Base-by-base conservation (phyloP, 1,140 invertebrate species). In the Bombus fervidus region DNA sequence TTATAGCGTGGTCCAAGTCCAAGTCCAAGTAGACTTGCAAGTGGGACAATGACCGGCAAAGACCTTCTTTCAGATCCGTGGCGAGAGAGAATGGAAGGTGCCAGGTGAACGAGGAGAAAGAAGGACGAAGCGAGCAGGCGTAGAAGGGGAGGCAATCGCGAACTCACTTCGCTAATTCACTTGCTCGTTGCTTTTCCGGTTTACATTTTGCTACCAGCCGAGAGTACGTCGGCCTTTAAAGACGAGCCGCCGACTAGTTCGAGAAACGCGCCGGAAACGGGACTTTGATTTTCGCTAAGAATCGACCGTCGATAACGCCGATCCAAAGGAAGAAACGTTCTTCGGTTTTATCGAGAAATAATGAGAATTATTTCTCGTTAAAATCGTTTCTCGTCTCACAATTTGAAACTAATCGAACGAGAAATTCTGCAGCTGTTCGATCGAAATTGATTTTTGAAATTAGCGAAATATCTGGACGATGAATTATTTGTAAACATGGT, bases 31-130 rank as follows among this genome's bases (percentile, higher is more conserved):
- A 86, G 87, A 92, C 83, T 90, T 86, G 89, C 93, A 95, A 94
- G 94, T 95, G 89, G 94, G 93, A 94, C 94, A 94, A 95, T 93
- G 94, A 95, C 94, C 94, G 94, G 91, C 87, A 92, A 93, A 94
- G 94, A 95, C 94, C 94, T 95, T 95, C 94, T 95, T 95, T 95
- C 93, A 89, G 90, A 88, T 92, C 90, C 90, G 90, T 90, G 88
- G 91, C 87, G 88, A 88, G 89, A 91, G 88, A 87, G 87, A 89
- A 88, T 79, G 86, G 89, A 92, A 91, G 90, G 85, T 88, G 86
- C 31, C 86, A 62, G 86, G 81, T 73, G 85, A 91, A 90, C 71
- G 86, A 86, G 73, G 85, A 87, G 82, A 91, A 85, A 87, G 87
- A 91, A 92, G 87, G 83, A 91, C 86, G 83, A 83, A 71, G 66